A percentile compares a stretch with the other conserved stretches of the same genome.
These are phyloP conservation scores for Cranoglanis bouderius DNA, from an alignment of 2,113 vertebrate genomes.

Conservation along the genomic window DNA sequence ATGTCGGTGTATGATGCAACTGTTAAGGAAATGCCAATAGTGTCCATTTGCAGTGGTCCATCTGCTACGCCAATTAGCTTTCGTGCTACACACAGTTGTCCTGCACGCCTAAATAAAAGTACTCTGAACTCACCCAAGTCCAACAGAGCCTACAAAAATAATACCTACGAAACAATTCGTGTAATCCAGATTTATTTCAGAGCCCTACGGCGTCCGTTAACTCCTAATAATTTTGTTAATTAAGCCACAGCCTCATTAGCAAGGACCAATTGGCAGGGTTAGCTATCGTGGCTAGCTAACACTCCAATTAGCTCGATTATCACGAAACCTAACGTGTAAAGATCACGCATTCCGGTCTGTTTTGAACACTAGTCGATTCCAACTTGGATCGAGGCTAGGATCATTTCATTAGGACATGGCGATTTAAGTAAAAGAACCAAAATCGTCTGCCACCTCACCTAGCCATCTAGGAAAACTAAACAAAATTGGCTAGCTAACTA, in stretches of 20 bases:
- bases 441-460: slow-evolving; percentile 71
- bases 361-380: neutral
- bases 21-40: slow-evolving; percentile 53
- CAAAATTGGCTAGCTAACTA: slow-evolving; percentile 71
- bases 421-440: slow-evolving; percentile 43
- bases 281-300: slow-evolving; percentile 50
- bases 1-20: slow-evolving; percentile 36
- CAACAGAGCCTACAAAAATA: slow-evolving; percentile 15
- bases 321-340: slow-evolving; percentile 22
- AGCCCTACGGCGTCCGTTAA: slow-evolving; percentile 20
- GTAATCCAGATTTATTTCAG: neutral
- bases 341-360: neutral
- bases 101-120: slow-evolving; percentile 50
- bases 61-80: slow-evolving; percentile 57
- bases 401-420: neutral
- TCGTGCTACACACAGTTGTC: slow-evolving; percentile 48
- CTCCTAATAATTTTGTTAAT: slow-evolving; percentile 61
- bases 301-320: slow-evolving; percentile 43
- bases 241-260: slow-evolving; percentile 76
- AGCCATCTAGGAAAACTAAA: slow-evolving; percentile 44
- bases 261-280: slow-evolving; percentile 74
- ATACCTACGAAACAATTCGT: neutral
- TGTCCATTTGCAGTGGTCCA: slow-evolving; percentile 28
- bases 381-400: neutral
- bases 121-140: slow-evolving; percentile 44